Evolutionary conservation across 2,888 invertebrate species (phyloP), one percentile per base, ranked within the genome.

Genomic region (Strigamia maritima): DNA sequence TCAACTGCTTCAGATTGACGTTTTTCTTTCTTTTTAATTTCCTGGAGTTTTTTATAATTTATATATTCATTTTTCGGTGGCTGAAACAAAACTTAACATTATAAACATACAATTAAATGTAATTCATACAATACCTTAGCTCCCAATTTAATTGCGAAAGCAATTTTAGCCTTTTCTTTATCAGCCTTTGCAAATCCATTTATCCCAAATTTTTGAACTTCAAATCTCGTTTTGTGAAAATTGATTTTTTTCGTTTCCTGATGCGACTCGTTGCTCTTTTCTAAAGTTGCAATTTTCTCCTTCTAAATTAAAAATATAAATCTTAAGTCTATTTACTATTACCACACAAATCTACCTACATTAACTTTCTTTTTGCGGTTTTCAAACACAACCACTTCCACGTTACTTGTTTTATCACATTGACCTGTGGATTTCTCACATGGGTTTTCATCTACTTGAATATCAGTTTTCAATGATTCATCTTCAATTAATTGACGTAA

Each of bases 121-220:
- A 22, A 75, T n/a, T 3, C 77, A 76, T 14, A 28, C 14, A 31
- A 81, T 82, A 84, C 84, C 83, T 92, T 93, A 0, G 95, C 95
- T 76, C 95, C 95, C 84, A 96, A 89, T 85, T 92, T 92, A 40
- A 95, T 89, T 0, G 93, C 91, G 19, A 93, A 86, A 4, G 91
- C 91, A 70, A 92, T 89, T 88, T 93, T 92, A n/a, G 93, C 93
- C 85, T 92, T 90, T 83, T 91, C 89, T 83, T 93, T 92, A 84
- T 92, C 91, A 12, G 89, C 87, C 2, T 90, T 87, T 79, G 90
- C 89, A 79, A 94, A 90, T 78, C 93, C 94, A 31, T 90, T 90
- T 87, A 93, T 92, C 40, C 94, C 94, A 86, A 95, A 93, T 84
- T 92, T 94, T 8, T 93, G 90, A 4, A 96, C 90, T 85, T 96